Conservation (phyloP, 2,888 invertebrate species). For the Drosophila fungiperda region DNA sequence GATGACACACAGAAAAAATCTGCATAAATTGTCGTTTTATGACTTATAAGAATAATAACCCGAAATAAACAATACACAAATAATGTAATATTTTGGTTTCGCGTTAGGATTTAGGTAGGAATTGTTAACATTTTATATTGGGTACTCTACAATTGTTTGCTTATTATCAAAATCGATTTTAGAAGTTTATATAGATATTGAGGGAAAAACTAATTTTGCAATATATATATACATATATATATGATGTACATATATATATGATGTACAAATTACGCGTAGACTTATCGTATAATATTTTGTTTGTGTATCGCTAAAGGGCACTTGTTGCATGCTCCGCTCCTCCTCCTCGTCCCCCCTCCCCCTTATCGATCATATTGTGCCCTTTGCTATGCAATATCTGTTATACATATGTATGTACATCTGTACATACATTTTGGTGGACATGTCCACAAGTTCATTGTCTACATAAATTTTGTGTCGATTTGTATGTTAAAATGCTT, state of each 20-base stretch:
- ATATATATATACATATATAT: too few relatives aligned
- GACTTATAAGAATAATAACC: not conserved
- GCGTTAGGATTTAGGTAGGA: not conserved
- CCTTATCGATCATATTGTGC: not conserved
- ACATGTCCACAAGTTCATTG: slow-evolving; percentile 24
- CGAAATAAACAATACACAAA: not conserved
- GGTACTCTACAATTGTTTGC: not conserved
- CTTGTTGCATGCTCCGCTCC: not conserved
- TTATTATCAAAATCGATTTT: not conserved
- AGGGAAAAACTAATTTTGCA: too few relatives aligned
- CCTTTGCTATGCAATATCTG: slow-evolving; percentile 37
- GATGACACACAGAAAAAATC: not conserved
- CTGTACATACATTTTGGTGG: slow-evolving; percentile 5
- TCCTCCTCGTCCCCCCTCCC: not conserved
- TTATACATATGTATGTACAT: slow-evolving; percentile 14
- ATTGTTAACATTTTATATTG: not conserved
- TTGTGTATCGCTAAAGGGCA: not conserved
- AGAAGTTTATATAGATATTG: not conserved
- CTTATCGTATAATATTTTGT: not conserved
- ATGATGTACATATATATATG: too few relatives aligned
- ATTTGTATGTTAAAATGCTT: slow-evolving; percentile 49
- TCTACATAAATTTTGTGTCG: slow-evolving; percentile 51
- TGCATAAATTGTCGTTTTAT: slow-evolving; percentile 20
- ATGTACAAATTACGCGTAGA: not conserved
- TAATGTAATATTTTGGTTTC: not conserved